Evolutionary conservation across 1,140 invertebrate genomes (phyloP).

Genomic region (Drosophila lini): DNA sequence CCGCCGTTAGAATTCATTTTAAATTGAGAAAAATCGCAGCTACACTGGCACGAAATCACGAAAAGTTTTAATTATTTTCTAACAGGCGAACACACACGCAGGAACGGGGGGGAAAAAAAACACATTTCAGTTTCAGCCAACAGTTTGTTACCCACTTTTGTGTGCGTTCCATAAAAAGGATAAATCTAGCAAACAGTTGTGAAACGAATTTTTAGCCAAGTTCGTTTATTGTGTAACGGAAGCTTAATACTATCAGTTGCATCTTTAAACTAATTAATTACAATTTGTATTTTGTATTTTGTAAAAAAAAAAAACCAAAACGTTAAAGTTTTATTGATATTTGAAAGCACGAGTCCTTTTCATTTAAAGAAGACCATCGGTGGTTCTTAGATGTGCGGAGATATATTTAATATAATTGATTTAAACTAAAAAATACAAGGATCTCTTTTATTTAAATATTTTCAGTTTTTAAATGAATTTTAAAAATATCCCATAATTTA

Average conservation of each 20-base stretch:
- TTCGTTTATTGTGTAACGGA: neutral
- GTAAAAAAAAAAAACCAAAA: too few species aligned
- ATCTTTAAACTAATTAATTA: neutral
- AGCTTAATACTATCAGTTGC: neutral
- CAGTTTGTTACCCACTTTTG: constrained; percentile 28
- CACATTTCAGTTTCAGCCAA: constrained; percentile 18
- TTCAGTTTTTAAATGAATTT: too few species aligned
- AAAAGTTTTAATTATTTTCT: constrained; percentile 83
- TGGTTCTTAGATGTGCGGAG: too few species aligned
- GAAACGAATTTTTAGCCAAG: constrained; percentile 11
- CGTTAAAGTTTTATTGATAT: too few species aligned
- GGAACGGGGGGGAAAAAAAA: constrained; percentile 19
- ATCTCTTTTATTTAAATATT: too few species aligned
- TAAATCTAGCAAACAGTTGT: constrained; percentile 2
- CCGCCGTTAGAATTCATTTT: constrained; percentile 73
- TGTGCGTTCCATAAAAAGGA: constrained; percentile 9
- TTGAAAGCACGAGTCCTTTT: too few species aligned
- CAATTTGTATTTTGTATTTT: too few species aligned
- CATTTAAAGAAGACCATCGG: too few species aligned
- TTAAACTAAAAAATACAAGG: too few species aligned
- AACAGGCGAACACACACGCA: constrained; percentile 73
- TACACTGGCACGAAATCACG: constrained; percentile 79
- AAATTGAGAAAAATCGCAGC: constrained; percentile 81
- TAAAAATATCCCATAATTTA: neutral
- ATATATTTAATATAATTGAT: too few species aligned